These are phyloP conservation scores for Chrysocyon brachyurus DNA, from an alignment of 2,797 vertebrate species.

Conservation along the genomic window DNA sequence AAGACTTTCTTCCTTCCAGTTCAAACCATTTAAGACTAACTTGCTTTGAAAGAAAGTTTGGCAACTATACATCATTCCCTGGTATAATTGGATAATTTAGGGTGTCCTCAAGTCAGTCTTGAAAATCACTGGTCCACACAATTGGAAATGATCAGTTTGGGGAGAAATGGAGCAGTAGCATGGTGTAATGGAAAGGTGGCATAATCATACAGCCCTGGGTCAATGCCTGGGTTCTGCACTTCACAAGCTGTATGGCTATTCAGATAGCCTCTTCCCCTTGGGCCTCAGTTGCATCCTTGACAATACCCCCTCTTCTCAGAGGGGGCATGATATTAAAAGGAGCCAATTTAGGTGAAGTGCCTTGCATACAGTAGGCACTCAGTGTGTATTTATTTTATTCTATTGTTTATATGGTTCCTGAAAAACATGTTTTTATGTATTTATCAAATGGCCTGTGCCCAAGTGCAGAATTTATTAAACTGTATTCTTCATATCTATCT, in stretches of 20 bases:
- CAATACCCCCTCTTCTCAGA: neutral
- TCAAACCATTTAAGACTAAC: slow-evolving; percentile 16
- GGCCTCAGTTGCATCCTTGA: neutral
- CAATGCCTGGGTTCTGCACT: neutral
- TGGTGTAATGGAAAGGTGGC: neutral
- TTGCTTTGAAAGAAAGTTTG: slow-evolving; percentile 47
- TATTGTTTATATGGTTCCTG: neutral
- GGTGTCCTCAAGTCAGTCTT: slow-evolving; percentile 58
- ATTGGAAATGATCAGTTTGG: slow-evolving; percentile 68
- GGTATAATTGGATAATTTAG: slow-evolving; percentile 73
- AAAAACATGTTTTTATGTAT: neutral
- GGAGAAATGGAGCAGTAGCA: neutral
- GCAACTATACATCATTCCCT: neutral
- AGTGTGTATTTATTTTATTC: neutral
- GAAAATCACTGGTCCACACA: slow-evolving; percentile 68
- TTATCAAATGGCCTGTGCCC: neutral
- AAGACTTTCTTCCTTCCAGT: neutral
- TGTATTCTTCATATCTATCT: neutral
- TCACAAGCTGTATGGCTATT: neutral
- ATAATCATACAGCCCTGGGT: neutral
- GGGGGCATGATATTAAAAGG: neutral
- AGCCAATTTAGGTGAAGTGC: neutral
- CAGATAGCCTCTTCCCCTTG: neutral
- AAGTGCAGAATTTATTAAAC: neutral
- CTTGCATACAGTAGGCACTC: neutral